Evolutionary conservation across 1,140 invertebrate genomes (phyloP).

Genomic region (Drosophila pachea): DNA sequence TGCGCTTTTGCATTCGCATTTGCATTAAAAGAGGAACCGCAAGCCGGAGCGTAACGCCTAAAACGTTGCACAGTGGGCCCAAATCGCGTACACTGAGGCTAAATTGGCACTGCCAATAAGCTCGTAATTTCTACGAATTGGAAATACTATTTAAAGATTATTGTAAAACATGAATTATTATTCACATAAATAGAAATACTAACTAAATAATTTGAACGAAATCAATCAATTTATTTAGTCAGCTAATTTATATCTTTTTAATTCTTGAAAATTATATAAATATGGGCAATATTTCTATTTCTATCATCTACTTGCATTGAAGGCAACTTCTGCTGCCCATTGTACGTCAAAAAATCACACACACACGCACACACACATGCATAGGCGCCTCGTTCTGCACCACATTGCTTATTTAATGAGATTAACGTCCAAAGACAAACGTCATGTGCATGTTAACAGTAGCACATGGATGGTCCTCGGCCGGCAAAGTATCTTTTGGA

Average conservation of each 20-base stretch:
- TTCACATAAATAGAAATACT: neutral
- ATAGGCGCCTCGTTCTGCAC: slow-evolving; percentile 39
- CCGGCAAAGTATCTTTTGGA: slow-evolving; percentile 61
- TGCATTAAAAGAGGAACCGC: slow-evolving; percentile 68
- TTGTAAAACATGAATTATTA: neutral
- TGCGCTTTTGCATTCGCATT: slow-evolving; percentile 68
- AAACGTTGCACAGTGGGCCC: slow-evolving; percentile 44
- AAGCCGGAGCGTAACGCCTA: slow-evolving; percentile 24
- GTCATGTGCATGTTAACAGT: slow-evolving; percentile 75
- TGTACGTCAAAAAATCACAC: slow-evolving; percentile 36
- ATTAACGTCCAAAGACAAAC: slow-evolving; percentile 78
- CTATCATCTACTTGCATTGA: no score
- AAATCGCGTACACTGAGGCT: no score
- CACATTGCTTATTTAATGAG: slow-evolving; percentile 78
- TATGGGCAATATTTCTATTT: no score
- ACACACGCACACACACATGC: slow-evolving; percentile 25
- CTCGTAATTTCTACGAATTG: no score
- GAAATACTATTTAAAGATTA: neutral
- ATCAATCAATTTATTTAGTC: neutral
- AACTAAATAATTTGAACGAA: no score
- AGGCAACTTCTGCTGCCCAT: no score
- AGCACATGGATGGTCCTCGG: slow-evolving; percentile 23
- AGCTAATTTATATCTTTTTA: neutral
- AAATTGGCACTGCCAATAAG: no score
- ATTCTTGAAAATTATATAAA: no score